Evolutionary conservation across 92 coral and sea anemone species (phyloP), one percentile per base, ranked within the genome.

Genomic region (Palythoa heliodiscus): DNA sequence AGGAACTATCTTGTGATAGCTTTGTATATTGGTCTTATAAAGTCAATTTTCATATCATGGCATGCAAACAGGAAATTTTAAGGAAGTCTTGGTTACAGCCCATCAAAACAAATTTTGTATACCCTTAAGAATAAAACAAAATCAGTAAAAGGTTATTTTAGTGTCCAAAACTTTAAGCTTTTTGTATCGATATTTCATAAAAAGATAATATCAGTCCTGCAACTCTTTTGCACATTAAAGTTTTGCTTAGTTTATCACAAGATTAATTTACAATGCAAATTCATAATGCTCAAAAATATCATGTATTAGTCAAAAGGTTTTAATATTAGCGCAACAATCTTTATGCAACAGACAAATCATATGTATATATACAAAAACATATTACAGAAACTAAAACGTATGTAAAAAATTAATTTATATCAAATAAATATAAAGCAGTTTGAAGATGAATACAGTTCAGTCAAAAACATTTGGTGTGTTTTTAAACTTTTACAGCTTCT

Each of bases 211-310:
- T 39, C 76, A 40, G 48, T 54, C 11, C 76, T 37, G 23, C 11
- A 72, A 19, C 24, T 63, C 69, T 43, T 43, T 43, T 43, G 50
- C 50, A 43, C 50, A 43, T 43, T 43, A 43, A 5, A 10, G 11
- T 63, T 63, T 9, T 63, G 69, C 20, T 63, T 8, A 63, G 69
- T n/a, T 63, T 63, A 22, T 63, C 25, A 63, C 17, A n/a, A 19
- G 69, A 63, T 11, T 7, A 63, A 63, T 63, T 63, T 63, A 63
- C 69, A 19, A 63, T 63, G 69, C 69, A 63, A 63, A 63, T 63
- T 63, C 24, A 63, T 22, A 19, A 24, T 19, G 20, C 22, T 12
- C 15, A 55, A 63, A 23, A 63, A 63, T 20, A n/a, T 43, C 0
- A 43, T 43, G 6, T 43, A 43, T 5, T 43, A 3, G 5, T 5